Conservation (phyloP, 2,113 vertebrate genomes). For the Sceloporus undulatus region DNA sequence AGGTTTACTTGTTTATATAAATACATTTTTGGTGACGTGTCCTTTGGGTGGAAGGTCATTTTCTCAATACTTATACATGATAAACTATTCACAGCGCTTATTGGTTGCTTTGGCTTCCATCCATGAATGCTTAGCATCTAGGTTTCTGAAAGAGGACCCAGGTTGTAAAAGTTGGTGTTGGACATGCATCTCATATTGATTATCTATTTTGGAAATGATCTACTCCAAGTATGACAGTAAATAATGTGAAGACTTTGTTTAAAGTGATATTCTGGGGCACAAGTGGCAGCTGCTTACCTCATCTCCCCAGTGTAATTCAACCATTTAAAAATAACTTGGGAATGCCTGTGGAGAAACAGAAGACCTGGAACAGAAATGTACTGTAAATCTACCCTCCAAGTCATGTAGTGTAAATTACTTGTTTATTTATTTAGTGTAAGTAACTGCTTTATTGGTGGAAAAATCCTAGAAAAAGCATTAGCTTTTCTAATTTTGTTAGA, state of each 20-base stretch:
- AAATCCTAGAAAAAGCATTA: neutral
- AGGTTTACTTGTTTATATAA: conserved; percentile 79
- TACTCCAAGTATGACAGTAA: neutral
- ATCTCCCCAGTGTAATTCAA: neutral
- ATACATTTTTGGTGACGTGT: neutral
- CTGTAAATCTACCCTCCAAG: neutral
- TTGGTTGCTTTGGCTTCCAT: neutral
- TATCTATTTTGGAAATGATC: neutral
- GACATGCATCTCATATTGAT: neutral
- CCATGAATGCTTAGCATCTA: neutral
- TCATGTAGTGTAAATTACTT: neutral
- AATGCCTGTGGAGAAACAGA: neutral
- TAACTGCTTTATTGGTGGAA: neutral
- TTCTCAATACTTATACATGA: fast-evolving
- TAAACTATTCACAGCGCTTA: neutral
- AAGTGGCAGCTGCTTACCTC: neutral
- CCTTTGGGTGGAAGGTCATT: neutral
- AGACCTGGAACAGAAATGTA: neutral
- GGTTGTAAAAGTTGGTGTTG: neutral
- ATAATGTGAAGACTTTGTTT: neutral
- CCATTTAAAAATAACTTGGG: neutral
- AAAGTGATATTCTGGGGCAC: neutral
- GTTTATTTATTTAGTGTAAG: neutral
- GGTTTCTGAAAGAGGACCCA: neutral
- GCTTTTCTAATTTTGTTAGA: neutral